Percentiles rank a stretch among this genome's conserved stretches.
These are phyloP conservation scores for Sitta carolinensis DNA, from an alignment of 2,797 vertebrate species.

Conservation along the genomic window DNA sequence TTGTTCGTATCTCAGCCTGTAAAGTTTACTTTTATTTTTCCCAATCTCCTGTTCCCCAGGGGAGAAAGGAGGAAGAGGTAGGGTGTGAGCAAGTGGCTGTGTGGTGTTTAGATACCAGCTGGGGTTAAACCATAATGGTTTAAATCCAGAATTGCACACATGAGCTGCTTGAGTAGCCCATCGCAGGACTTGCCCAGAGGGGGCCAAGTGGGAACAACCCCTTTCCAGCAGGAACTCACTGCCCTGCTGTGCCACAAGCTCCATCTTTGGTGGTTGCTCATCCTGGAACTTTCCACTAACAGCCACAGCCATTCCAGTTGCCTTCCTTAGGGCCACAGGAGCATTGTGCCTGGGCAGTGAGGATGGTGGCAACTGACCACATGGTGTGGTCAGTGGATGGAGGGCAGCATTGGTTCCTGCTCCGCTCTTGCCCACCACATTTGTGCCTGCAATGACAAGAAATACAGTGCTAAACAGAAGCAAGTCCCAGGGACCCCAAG, in stretches of 20 bases:
- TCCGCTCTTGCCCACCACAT: neutral
- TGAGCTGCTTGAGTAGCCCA: neutral
- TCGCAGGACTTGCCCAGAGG: neutral
- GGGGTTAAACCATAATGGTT: neutral
- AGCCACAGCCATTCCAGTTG: neutral
- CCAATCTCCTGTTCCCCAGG: neutral
- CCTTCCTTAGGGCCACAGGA: neutral
- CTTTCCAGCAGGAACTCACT: neutral
- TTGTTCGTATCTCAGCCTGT: neutral
- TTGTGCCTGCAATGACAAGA: neutral
- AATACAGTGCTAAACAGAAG: neutral
- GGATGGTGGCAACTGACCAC: neutral
- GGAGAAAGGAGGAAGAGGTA: neutral
- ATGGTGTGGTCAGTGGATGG: neutral
- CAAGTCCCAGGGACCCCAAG: no score
- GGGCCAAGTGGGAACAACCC: neutral
- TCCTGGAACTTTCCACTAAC: neutral
- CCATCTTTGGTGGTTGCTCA: neutral
- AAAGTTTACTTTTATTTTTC: neutral
- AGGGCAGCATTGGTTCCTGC: neutral
- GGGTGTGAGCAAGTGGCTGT: neutral
- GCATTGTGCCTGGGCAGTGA: neutral
- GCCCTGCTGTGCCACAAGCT: neutral
- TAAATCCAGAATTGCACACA: neutral
- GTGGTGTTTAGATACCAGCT: neutral